These are phyloP conservation scores for Drosophila ambigua DNA, from an alignment of 1,140 invertebrate species.

Conservation along the genomic window DNA sequence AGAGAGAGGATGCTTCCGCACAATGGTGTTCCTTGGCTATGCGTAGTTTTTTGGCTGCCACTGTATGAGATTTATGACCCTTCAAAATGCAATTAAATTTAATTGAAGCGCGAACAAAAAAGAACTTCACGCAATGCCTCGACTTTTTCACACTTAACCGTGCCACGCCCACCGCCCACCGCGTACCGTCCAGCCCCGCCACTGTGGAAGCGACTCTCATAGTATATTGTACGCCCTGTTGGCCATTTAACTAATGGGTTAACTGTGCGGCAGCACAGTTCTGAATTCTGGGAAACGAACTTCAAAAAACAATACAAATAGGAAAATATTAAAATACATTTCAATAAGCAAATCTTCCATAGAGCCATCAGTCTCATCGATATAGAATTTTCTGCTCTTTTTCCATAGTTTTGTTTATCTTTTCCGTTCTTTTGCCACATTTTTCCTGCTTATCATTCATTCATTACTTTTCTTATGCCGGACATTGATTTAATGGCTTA, in stretches of 20 bases:
- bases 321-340: conserved; percentile 8
- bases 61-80: conserved; percentile 80
- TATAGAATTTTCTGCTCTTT: no score
- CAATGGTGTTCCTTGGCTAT: conserved; percentile 14
- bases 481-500: conserved; percentile 48
- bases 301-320: conserved; percentile 16
- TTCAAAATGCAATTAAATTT: conserved; percentile 84
- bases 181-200: no score
- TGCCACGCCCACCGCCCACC: neutral
- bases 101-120: conserved; percentile 77
- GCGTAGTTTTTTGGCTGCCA: conserved; percentile 58
- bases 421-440: conserved; percentile 2
- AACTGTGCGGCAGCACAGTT: conserved; percentile 46
- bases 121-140: conserved; percentile 45
- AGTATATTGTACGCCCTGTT: conserved; percentile 59
- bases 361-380: no score
- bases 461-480: conserved; percentile 47
- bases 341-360: conserved; percentile 32
- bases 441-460: conserved; percentile 67
- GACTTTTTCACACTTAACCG: conserved; percentile 61
- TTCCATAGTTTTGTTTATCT: conserved; percentile 29
- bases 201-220: conserved; percentile 6
- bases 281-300: conserved; percentile 1
- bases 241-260: conserved; percentile 71
- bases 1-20: neutral